A percentile compares a stretch with the other conserved stretches of the same genome.
Conservation (phyloP, 2,797 vertebrate genomes). For the Taeniopygia guttata region DNA sequence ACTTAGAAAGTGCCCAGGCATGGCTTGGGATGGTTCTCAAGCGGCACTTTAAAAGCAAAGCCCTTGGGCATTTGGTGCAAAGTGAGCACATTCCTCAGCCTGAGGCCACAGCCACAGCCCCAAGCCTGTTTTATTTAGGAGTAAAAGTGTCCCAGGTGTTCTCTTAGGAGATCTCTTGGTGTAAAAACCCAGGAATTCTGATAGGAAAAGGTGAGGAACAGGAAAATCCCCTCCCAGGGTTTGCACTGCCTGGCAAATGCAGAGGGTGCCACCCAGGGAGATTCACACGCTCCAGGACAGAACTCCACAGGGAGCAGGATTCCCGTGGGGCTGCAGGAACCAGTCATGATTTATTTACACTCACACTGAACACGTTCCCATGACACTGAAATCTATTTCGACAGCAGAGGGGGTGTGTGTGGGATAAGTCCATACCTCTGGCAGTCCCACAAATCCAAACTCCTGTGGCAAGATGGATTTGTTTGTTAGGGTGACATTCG, state of each 20-base stretch:
- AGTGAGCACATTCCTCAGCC: not conserved
- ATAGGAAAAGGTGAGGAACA: not conserved
- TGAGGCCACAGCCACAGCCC: not conserved
- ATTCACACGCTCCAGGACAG: not conserved
- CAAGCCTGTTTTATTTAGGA: not conserved
- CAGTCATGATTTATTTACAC: not conserved
- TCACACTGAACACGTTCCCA: not conserved
- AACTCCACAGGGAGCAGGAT: not conserved
- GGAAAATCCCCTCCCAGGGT: not conserved
- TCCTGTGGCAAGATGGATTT: slow-evolving; percentile 88
- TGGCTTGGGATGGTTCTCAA: not conserved
- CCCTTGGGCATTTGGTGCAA: not conserved
- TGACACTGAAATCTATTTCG: not conserved
- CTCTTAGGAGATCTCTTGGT: not conserved
- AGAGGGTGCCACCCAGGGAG: not conserved
- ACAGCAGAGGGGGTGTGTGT: not conserved
- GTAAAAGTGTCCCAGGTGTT: not conserved
- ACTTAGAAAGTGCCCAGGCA: not conserved
- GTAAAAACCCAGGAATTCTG: not conserved
- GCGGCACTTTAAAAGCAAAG: not conserved
- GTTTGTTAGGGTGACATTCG: slow-evolving; percentile 79
- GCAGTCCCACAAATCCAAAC: slow-evolving; percentile 86
- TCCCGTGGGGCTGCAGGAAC: not conserved
- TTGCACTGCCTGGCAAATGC: not conserved
- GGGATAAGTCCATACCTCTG: slow-evolving; percentile 77